Base-by-base conservation (phyloP, 2,113 vertebrate genomes). In the Ammodytes dubius region DNA sequence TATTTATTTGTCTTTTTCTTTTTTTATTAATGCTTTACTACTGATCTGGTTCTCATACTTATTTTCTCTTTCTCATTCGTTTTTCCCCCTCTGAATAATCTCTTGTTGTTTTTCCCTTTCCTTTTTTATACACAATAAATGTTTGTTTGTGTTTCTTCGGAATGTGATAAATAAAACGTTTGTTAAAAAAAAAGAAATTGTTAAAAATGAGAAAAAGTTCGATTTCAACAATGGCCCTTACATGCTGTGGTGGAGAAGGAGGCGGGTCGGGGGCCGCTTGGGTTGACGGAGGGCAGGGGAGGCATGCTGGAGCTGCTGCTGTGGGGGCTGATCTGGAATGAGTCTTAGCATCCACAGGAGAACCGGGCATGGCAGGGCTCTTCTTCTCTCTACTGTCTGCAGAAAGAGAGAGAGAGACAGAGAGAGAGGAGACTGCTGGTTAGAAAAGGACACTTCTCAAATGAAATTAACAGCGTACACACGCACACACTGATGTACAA, bases 291-390 rank as follows among this genome's bases (percentile, higher is more conserved):
- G 45, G 98, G 98, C 86, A 99, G 95, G 5, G 98, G 98, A 0
- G 98, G 96, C 98, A 99, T 99, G 58, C 93, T 95, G 92, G 97
- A 96, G 89, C 86, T 91, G 63, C 88, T 93, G 92, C 90, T 93
- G 84, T 88, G 91, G 81, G 97, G 87, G 96, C 97, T 79, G 97
- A 96, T 95, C 98, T 97, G 93, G 97, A 97, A 94, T 98, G 97
- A 87, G 96, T 97, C 95, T 99, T 99, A 93, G 97, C 97, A 96
- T 99, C 98, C 96, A 97, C 97, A 54, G 97, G 98, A 81, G 98
- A 99, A 90, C 98, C 98, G 87, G 98, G 98, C 98, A 99, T 99
- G 93, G 96, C 96, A 97, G 96, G 96, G 83, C 95, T 93, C 95
- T 96, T 98, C 96, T 97, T 99, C 94, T 97, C 98, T 96, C 95